These are phyloP conservation scores for Drosophila sp. DNA, from an alignment of 1,140 invertebrate genomes.

Conservation along the genomic window DNA sequence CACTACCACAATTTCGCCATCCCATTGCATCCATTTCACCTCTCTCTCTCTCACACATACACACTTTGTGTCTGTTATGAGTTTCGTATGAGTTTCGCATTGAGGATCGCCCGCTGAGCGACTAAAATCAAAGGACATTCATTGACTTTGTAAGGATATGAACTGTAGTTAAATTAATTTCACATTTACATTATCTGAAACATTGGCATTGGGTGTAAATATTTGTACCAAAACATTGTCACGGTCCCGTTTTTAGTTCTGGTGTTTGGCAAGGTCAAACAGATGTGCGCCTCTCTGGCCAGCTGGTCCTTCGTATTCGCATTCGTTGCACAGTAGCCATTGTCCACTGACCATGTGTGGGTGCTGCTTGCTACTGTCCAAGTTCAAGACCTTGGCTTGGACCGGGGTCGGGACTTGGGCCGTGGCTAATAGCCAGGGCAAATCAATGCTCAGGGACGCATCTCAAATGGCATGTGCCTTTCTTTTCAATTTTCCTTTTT, in stretches of 20 bases:
- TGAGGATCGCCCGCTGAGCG: constrained; percentile 41
- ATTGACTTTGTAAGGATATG: neutral
- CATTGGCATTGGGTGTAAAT: constrained; percentile 48
- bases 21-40: too few relatives aligned
- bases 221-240: constrained; percentile 72
- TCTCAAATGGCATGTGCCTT: constrained; percentile 46
- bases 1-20: too few relatives aligned
- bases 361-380: constrained; percentile 54
- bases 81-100: constrained; percentile 35
- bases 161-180: constrained; percentile 76
- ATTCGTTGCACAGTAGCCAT: constrained; percentile 51
- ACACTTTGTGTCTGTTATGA: constrained; percentile 39
- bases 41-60: too few relatives aligned
- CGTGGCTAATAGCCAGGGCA: constrained; percentile 54
- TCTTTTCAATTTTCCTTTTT: neutral
- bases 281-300: constrained; percentile 36
- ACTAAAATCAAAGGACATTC: constrained; percentile 37
- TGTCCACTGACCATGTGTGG: neutral
- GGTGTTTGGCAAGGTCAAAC: constrained; percentile 65
- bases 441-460: constrained; percentile 1
- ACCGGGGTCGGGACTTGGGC: constrained; percentile 11
- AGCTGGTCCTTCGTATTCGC: constrained; percentile 17
- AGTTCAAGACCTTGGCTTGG: neutral
- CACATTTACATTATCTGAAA: constrained; percentile 51
- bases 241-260: constrained; percentile 60